Evolutionary conservation across 2,113 vertebrate species (phyloP).

Genomic region (Megaceryle maxima): DNA sequence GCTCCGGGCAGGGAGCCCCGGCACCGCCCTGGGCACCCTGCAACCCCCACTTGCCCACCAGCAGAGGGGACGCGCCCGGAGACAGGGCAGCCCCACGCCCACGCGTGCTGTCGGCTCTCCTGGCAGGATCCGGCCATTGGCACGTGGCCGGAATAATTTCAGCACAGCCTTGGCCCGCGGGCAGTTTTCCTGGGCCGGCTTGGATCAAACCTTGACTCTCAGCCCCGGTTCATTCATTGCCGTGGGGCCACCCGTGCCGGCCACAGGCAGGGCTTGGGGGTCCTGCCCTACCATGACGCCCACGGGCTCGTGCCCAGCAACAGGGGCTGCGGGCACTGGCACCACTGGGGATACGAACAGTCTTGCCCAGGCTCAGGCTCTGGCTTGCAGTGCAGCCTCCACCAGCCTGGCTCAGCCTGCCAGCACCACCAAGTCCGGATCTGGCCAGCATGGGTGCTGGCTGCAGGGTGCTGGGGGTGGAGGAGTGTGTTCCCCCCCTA

Average conservation of each 20-base stretch:
- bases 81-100: constrained; percentile 32
- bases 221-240: constrained; percentile 39
- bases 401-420: background rate
- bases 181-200: constrained; percentile 40
- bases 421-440: background rate
- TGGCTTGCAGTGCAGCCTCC: background rate
- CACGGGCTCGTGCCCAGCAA: background rate
- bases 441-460: background rate
- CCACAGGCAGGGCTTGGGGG: background rate
- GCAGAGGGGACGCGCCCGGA: background rate
- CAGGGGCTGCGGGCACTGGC: background rate
- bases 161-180: constrained; percentile 43
- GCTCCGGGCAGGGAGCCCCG: background rate
- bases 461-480: background rate
- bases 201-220: background rate
- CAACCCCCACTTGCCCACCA: background rate
- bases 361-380: constrained; percentile 55
- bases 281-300: background rate
- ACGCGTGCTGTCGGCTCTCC: constrained; percentile 13
- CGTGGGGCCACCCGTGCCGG: background rate
- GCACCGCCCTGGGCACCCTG: background rate
- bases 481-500: background rate
- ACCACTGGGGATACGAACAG: background rate
- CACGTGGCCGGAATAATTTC: constrained; percentile 52
- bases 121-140: constrained; percentile 51